Conservation (phyloP, 2,113 vertebrate genomes). For the Aptenodytes patagonicus region DNA sequence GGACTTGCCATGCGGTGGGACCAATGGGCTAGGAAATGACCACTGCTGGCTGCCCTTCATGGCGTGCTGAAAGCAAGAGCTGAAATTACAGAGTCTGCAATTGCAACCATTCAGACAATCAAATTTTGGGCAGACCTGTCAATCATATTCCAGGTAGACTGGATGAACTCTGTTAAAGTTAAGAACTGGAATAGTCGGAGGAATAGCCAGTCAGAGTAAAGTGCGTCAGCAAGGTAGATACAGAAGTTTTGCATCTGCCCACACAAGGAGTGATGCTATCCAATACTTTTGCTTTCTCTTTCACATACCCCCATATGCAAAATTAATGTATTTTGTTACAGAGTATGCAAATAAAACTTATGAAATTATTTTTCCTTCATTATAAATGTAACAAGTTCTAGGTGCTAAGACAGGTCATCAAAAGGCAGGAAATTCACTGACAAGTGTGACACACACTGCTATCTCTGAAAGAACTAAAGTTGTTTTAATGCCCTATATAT, state of each 20-base stretch:
- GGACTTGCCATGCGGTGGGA: neutral
- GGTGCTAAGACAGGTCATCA: neutral
- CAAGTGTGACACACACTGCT: neutral
- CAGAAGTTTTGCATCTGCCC: neutral
- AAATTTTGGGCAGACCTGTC: neutral
- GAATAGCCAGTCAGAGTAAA: neutral
- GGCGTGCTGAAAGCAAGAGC: neutral
- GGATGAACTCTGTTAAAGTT: neutral
- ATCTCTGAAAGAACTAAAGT: neutral
- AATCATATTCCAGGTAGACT: neutral
- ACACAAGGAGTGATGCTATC: neutral
- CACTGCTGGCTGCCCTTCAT: neutral
- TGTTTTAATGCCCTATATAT: neutral
- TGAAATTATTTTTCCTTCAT: neutral
- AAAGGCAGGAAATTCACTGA: slow-evolving; percentile 4
- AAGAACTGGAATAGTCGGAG: neutral
- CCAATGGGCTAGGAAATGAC: neutral
- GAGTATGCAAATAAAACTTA: neutral
- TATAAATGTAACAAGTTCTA: neutral
- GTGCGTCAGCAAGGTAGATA: neutral
- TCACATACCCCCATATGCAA: neutral
- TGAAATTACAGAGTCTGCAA: neutral
- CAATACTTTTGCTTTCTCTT: slow-evolving; percentile 21
- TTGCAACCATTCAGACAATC: neutral
- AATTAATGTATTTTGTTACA: neutral